Evolutionary conservation across 1,140 invertebrate species (phyloP), one percentile per base, ranked within the genome.

Genomic region (Magallana ariakensis): DNA sequence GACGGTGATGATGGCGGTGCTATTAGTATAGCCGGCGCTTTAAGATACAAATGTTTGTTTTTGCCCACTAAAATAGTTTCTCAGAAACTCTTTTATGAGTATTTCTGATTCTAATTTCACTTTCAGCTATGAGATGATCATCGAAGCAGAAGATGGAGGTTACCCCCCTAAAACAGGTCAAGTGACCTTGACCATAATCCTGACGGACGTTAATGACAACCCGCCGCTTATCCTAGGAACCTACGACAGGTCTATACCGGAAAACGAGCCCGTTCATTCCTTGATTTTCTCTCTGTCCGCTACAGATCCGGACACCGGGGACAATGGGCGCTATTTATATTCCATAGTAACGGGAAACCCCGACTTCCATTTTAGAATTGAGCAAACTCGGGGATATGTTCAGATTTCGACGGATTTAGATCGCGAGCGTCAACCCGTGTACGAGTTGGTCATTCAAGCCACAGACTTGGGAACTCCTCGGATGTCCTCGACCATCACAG

Each of bases 181-280:
- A 55, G 83, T 90, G 33, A 90, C 87, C 6, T 89, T 93, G 55
- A 89, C 90, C 81, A 87, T 94, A 1, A 91, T 90, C 81, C 91
- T 94, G 19, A 87, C 89, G 97, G 98, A 99, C 93, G 95, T 98
- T 26, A 99, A 99, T 94, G 98, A 99, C 95, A 99, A 99, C 94
- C 96, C 97, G 0, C 98, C 98, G 0, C 95, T 98, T 55, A 87
- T 90, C 8, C 87, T 89, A 66, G 87, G 90, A 75, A 82, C 85
- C 7, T 93, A 92, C 86, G 88, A 90, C 83, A 83, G 89, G 3
- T 58, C 88, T 11, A 87, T 93, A 1, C 80, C 80, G 0, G 93
- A 93, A 83, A 89, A 92, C 70, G 87, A 86, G 19, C 81, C 90
- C n/a, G 85, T 96, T 0, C 97, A 97, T 83, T 97, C 97, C 33